Percentiles rank a stretch among this genome's conserved stretches.
Evolutionary conservation across 2,888 invertebrate genomes (phyloP).

Genomic region (Zeuzera pyrina): DNA sequence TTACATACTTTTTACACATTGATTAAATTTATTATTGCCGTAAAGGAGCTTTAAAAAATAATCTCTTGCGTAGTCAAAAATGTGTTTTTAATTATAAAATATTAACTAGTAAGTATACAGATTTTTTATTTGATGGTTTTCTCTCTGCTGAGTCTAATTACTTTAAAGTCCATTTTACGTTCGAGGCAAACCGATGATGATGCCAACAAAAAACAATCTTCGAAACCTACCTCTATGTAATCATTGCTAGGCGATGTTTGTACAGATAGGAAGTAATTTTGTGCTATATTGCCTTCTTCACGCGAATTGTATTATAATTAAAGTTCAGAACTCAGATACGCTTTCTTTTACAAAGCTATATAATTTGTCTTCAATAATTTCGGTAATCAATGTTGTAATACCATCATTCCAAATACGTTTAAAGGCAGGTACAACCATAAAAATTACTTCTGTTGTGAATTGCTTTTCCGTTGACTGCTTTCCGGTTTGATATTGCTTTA

Average conservation of each 20-base stretch:
- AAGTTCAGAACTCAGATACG: conserved; percentile 45
- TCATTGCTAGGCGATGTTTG: conserved; percentile 31
- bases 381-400: not conserved
- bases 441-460: conserved; percentile 21
- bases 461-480: conserved; percentile 30
- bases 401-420: conserved; percentile 23
- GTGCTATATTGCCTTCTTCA: conserved; percentile 56
- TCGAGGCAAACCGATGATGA: conserved; percentile 8
- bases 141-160: no score
- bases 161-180: no score
- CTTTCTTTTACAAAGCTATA: conserved; percentile 35
- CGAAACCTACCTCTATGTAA: conserved; percentile 12
- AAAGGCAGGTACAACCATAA: conserved; percentile 24
- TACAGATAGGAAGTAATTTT: conserved; percentile 52
- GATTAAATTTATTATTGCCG: no score
- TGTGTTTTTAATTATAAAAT: no score
- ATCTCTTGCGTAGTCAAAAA: no score
- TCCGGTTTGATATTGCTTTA: conserved; percentile 36
- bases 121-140: no score
- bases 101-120: no score
- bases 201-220: conserved; percentile 10
- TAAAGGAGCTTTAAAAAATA: no score
- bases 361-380: conserved; percentile 1
- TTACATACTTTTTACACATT: no score
- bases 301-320: conserved; percentile 51